Percentiles rank a stretch among this genome's conserved stretches.
phyloP scores from a whole-genome alignment of 2,888 invertebrate genomes.

The Oxystoma pomonae region DNA sequence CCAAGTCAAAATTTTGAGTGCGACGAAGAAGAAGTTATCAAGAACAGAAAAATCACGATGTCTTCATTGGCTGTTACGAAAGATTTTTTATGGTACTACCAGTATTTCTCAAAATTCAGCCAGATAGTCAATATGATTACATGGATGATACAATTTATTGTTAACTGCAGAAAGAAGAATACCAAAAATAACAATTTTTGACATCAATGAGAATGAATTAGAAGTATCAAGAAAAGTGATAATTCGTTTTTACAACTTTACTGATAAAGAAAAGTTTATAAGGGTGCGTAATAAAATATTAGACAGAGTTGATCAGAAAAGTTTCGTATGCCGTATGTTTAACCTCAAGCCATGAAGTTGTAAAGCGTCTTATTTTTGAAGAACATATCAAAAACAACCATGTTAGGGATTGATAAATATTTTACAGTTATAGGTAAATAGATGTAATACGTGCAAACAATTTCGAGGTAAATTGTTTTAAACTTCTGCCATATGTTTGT shows the following conservation, averaged over 20 bases:
- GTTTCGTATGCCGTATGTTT: neutral
- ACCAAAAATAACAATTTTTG: constrained; percentile 6
- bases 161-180: constrained; percentile 10
- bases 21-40: neutral
- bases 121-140: constrained; percentile 11
- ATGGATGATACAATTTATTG: constrained; percentile 12
- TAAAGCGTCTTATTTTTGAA: neutral
- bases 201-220: no score
- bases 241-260: neutral
- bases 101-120: constrained; percentile 12
- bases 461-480: constrained; percentile 1
- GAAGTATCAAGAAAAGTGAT: neutral
- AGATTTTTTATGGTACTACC: constrained; percentile 10
- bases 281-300: neutral
- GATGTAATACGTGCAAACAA: constrained; percentile 7
- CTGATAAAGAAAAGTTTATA: neutral
- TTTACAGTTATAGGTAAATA: neutral
- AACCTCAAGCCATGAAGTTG: neutral
- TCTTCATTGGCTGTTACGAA: neutral
- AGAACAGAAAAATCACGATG: neutral
- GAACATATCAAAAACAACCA: neutral
- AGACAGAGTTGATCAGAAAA: neutral
- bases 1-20: constrained; percentile 1
- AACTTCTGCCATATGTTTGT: constrained; percentile 1
- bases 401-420: neutral